Evolutionary conservation across 1,140 invertebrate species (phyloP).

Genomic region (Ericerus pela): DNA sequence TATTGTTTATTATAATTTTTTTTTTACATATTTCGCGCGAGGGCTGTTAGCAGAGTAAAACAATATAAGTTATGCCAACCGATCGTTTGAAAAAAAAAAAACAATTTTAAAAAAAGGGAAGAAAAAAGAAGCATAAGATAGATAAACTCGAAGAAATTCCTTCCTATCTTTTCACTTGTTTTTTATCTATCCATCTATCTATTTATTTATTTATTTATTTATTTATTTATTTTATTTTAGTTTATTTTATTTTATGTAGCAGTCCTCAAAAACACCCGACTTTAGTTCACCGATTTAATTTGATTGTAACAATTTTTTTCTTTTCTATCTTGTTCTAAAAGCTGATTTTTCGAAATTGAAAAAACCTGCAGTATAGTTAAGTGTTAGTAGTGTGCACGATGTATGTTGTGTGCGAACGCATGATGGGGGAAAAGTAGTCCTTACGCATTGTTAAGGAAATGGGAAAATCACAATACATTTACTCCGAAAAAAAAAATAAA

Average conservation of each 20-base stretch:
- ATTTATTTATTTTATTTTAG: neutral
- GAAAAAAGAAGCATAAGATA: neutral
- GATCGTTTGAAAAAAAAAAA: neutral
- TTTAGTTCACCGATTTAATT: neutral
- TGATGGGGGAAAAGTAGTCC: too few relatives aligned
- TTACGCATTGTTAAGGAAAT: too few relatives aligned
- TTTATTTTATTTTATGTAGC: neutral
- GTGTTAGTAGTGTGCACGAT: neutral
- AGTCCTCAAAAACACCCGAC: neutral
- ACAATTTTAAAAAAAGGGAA: neutral
- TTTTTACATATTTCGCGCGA: conserved; percentile 9
- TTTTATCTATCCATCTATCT: neutral
- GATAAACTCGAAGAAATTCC: too few relatives aligned
- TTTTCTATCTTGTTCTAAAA: too few relatives aligned
- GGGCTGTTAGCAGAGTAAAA: neutral
- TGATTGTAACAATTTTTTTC: neutral
- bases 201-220: neutral
- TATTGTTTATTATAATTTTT: conserved; percentile 10
- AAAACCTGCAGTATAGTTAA: neutral
- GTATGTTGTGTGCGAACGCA: neutral
- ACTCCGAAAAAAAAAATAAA: neutral
- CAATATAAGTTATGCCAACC: neutral
- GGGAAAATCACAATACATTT: neutral
- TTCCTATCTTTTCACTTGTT: neutral
- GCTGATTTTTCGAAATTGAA: neutral